Conservation (phyloP, 2,797 vertebrate species). For the Oreonectes daqikongensis region DNA sequence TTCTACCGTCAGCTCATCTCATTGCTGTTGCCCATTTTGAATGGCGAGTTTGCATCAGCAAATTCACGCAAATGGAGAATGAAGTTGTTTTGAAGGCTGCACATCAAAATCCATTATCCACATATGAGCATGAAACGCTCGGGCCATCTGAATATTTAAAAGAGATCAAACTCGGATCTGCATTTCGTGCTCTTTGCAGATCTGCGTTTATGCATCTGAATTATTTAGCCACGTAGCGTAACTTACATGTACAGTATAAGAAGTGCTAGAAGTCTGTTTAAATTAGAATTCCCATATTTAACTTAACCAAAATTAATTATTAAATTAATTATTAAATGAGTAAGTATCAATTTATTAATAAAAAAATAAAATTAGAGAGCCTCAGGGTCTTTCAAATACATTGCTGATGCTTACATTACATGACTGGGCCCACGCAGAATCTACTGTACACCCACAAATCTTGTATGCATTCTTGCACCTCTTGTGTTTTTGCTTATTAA, state of each 20-base stretch:
- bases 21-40: conserved; percentile 5
- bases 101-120: conserved; percentile 32
- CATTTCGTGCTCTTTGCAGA: conserved; percentile 9
- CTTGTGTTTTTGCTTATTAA: background rate
- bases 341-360: background rate
- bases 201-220: conserved; percentile 42
- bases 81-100: conserved; percentile 28
- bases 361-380: background rate
- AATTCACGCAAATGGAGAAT: conserved; percentile 31
- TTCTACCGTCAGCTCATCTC: conserved; percentile 40
- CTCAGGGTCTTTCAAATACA: background rate
- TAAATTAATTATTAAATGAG: background rate
- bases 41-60: conserved; percentile 2
- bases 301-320: conserved; percentile 1
- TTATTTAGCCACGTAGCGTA: conserved; percentile 43
- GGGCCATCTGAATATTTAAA: conserved; percentile 47
- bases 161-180: conserved; percentile 42
- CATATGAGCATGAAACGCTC: conserved; percentile 20
- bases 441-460: background rate
- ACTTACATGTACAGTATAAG: conserved; percentile 6
- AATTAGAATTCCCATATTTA: conserved; percentile 8
- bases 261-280: background rate
- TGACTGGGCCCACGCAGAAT: background rate
- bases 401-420: background rate
- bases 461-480: background rate